These are phyloP conservation scores for Dorcus hopei DNA, from an alignment of 2,888 invertebrate genomes.

Conservation along the genomic window DNA sequence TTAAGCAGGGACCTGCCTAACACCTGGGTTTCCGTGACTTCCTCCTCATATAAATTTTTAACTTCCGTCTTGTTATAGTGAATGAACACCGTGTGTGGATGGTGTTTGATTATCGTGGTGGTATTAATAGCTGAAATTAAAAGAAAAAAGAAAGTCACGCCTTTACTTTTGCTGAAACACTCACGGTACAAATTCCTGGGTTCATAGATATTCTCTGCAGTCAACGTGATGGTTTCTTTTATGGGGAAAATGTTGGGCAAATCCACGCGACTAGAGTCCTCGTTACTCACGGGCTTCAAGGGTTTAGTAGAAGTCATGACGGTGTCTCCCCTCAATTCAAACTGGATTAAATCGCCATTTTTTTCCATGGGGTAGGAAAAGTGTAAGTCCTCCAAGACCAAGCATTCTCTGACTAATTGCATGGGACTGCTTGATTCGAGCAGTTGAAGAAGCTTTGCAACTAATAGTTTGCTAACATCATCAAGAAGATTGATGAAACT, in stretches of 20 bases:
- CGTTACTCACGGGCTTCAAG: conserved; percentile 53
- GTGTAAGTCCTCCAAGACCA: conserved; percentile 58
- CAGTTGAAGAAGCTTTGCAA: conserved; percentile 63
- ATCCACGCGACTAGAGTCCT: conserved; percentile 52
- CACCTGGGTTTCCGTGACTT: conserved; percentile 66
- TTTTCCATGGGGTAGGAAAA: conserved; percentile 59
- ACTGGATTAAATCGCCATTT: conserved; percentile 60
- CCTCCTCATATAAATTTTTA: conserved; percentile 65
- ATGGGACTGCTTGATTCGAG: conserved; percentile 63
- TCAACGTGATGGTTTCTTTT: conserved; percentile 66
- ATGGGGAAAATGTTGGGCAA: conserved; percentile 76
- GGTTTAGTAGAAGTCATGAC: conserved; percentile 64
- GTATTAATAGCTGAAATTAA: conserved; percentile 53
- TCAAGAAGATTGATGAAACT: background rate
- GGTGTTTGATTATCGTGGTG: conserved; percentile 47
- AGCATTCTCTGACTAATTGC: conserved; percentile 55
- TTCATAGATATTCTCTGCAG: conserved; percentile 62
- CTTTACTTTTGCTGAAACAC: conserved; percentile 39
- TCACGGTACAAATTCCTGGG: conserved; percentile 68
- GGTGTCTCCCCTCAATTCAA: conserved; percentile 63
- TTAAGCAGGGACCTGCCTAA: conserved; percentile 68
- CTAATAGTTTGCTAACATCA: conserved; percentile 61
- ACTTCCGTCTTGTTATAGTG: conserved; percentile 64
- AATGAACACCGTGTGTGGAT: conserved; percentile 78
- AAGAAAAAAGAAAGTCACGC: background rate